Percentiles rank a stretch among this genome's conserved stretches.
phyloP scores from a whole-genome alignment of 2,888 invertebrate species.

The Lypha dubia region DNA sequence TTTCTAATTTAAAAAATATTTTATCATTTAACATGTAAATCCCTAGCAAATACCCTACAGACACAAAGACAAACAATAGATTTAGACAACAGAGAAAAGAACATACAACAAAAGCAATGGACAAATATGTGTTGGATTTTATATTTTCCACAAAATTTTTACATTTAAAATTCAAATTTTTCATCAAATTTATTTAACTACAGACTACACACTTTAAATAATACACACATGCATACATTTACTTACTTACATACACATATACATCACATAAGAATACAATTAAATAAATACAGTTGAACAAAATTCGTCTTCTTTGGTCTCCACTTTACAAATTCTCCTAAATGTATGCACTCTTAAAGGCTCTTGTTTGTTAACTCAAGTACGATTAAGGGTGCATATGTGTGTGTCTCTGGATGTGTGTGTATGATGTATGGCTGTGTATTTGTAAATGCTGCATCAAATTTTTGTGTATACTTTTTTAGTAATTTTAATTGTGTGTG shows the following conservation, averaged over 20 bases:
- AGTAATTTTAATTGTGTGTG: not conserved
- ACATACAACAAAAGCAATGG: slow-evolving; percentile 31
- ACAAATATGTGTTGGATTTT: slow-evolving; percentile 41
- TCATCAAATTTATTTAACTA: slow-evolving; percentile 40
- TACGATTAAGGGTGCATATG: slow-evolving; percentile 1
- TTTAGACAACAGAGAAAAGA: slow-evolving; percentile 37
- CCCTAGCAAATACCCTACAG: slow-evolving; percentile 54
- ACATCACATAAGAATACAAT: slow-evolving; percentile 24
- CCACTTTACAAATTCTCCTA: slow-evolving; percentile 10
- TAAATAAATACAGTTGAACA: slow-evolving; percentile 35
- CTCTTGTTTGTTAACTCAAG: slow-evolving; percentile 38
- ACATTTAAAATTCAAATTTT: slow-evolving; percentile 38
- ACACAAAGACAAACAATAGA: slow-evolving; percentile 58
- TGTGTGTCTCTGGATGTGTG: not conserved
- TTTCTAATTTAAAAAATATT: slow-evolving; percentile 31
- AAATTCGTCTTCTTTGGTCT: slow-evolving; percentile 11
- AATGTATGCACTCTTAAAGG: slow-evolving; percentile 41
- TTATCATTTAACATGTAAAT: slow-evolving; percentile 66
- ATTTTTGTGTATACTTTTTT: not conserved
- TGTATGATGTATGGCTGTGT: not conserved
- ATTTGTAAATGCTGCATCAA: not conserved
- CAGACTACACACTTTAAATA: not conserved
- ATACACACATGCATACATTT: not conserved
- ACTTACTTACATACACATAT: not conserved
- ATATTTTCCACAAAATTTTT: slow-evolving; percentile 38